phyloP scores from a whole-genome alignment of 2,113 vertebrate species.

The Cacatua alba region DNA sequence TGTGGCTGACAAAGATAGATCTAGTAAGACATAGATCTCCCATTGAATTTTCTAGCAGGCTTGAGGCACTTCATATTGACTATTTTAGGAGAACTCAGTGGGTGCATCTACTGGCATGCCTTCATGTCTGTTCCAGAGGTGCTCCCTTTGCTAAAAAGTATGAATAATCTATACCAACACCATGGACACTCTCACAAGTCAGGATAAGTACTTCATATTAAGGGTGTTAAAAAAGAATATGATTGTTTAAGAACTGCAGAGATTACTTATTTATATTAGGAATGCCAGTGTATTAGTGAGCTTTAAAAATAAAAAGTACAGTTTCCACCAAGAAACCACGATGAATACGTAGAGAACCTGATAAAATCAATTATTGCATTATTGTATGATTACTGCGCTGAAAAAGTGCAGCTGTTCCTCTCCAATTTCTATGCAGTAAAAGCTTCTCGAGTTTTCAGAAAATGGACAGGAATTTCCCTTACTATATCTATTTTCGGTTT shows the following conservation, averaged over 20 bases:
- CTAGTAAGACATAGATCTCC: background rate
- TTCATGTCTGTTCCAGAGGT: background rate
- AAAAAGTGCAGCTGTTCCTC: background rate
- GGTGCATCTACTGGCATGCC: background rate
- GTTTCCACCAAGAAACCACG: background rate
- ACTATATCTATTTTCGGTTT: background rate
- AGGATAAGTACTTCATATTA: background rate
- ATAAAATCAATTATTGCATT: background rate
- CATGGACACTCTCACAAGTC: background rate
- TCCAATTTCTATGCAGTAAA: background rate
- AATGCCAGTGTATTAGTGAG: rapidly evolving
- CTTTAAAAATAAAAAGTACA: background rate
- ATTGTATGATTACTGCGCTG: background rate
- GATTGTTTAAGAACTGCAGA: background rate
- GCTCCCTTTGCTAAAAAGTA: background rate
- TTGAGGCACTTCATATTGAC: background rate
- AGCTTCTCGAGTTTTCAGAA: background rate
- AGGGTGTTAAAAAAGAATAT: background rate
- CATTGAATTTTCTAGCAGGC: background rate
- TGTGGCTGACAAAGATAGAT: background rate
- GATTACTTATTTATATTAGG: background rate
- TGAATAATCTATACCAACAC: background rate
- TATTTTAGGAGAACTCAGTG: background rate
- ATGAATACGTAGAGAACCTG: background rate
- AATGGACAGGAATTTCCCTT: background rate